Evolutionary conservation across 2,797 vertebrate genomes (phyloP).

Genomic region (Schizopygopsis malacanthus): DNA sequence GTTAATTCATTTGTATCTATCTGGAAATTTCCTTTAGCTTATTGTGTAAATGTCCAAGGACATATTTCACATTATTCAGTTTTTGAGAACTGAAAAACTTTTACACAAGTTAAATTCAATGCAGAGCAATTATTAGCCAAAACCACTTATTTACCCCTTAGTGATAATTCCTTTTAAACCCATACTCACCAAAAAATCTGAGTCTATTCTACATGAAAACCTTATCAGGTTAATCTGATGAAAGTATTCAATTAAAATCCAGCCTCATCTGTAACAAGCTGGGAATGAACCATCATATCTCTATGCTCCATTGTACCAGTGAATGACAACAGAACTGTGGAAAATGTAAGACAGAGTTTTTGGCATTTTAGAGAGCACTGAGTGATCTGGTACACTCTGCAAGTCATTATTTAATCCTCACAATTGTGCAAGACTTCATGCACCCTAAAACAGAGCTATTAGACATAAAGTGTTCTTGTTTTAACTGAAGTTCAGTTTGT

Average conservation of each 20-base stretch:
- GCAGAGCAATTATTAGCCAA: not conserved
- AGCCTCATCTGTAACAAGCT: not conserved
- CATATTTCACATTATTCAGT: not conserved
- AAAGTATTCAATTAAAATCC: not conserved
- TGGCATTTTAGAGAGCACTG: not conserved
- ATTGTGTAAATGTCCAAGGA: not conserved
- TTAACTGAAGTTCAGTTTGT: not conserved
- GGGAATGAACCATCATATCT: not conserved
- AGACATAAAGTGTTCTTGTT: not conserved
- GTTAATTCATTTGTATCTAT: not conserved
- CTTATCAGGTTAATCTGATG: not conserved
- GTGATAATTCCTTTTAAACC: not conserved
- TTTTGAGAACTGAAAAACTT: too few relatives aligned
- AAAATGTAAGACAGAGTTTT: not conserved
- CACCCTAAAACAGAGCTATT: not conserved
- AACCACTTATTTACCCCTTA: not conserved
- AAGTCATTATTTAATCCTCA: too few relatives aligned
- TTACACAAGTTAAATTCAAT: not conserved
- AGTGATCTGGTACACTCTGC: not conserved
- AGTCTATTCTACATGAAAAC: not conserved
- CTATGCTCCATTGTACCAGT: not conserved
- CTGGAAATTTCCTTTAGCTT: not conserved
- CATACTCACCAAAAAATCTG: not conserved
- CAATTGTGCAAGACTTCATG: not conserved
- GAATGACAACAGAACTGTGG: not conserved